Base-by-base conservation (phyloP, 1,140 invertebrate genomes). In the Grapholita molesta region DNA sequence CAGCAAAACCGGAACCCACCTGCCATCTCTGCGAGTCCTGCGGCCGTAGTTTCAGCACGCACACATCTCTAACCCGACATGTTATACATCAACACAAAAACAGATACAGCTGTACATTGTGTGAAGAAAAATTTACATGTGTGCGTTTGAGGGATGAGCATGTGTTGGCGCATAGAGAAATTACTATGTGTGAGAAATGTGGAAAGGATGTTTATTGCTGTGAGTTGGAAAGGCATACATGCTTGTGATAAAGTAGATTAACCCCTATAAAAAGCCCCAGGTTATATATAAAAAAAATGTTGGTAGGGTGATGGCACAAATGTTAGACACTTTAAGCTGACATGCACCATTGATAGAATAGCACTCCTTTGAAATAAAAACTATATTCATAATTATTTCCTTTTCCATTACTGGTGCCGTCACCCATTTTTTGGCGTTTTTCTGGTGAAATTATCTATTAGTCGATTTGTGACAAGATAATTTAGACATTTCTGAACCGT, bases 11-110 rank as follows among this genome's bases (percentile, higher is more conserved):
- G 23, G 72, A 77, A 38, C 53, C 74, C 3, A 70, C 68, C 0
- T 68, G 78, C 30, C 89, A 91, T 25, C 70, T 91, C 0, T 91
- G 89, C 52, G 89, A 91, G 33, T 80, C 83, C 0, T 91, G 89
- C 64, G 89, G 89, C 1, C 68, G 73, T 4, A 84, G 86, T 52
- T 91, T 90, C 52, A 74, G 83, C 2, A 84, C 82, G 0, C 74
- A 72, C 15, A 66, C 77, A 0, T 80, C 80, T 0, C 65, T 91
- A 5, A 30, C 74, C 12, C 79, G 87, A 3, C 89, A 91, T 25
- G 78, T 75, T 0, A 32, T 72, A n/a, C n/a, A n/a, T 24, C 78
- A 80, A 64, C 89, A 91, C 61, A 68, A 48, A 25, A 65, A 68
- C 23, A 66, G 55, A 11, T 61, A 72, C 9, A 70, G 71, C 24